These are phyloP conservation scores for Pachydiplax longipennis DNA, from an alignment of 2,888 invertebrate species.

Conservation along the genomic window DNA sequence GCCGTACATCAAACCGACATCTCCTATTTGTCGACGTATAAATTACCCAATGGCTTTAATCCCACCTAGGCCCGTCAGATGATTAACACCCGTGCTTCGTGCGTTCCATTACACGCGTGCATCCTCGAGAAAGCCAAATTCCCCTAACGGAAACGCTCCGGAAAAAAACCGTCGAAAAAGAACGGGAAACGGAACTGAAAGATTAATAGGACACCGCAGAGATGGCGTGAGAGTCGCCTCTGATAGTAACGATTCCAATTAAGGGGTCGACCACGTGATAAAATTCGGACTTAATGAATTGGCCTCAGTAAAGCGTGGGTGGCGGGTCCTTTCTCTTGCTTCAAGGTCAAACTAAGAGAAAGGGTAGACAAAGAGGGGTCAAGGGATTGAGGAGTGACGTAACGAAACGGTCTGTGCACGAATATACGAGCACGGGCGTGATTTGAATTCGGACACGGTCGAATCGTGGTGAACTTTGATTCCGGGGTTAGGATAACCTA, in stretches of 20 bases:
- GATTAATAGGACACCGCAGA: background rate
- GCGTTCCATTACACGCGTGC: too few relatives aligned
- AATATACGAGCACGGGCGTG: background rate
- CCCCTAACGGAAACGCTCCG: background rate
- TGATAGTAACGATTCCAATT: conserved; percentile 12
- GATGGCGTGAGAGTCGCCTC: background rate
- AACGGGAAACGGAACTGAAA: background rate
- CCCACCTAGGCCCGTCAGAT: too few relatives aligned
- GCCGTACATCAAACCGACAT: too few relatives aligned
- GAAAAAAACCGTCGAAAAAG: background rate
- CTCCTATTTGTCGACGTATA: too few relatives aligned
- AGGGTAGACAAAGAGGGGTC: background rate
- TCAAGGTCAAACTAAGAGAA: background rate
- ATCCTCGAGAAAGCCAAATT: too few relatives aligned
- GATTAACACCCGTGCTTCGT: too few relatives aligned
- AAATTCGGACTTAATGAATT: conserved; percentile 13
- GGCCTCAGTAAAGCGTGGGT: background rate
- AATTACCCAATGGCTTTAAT: too few relatives aligned
- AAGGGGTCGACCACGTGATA: background rate
- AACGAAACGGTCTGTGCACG: background rate
- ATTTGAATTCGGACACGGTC: background rate
- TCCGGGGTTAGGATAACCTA: background rate
- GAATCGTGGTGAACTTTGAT: background rate
- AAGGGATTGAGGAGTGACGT: background rate
- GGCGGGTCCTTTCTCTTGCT: background rate